Evolutionary conservation across 2,113 vertebrate species (phyloP), one percentile per base, ranked within the genome.

Genomic region (Vanacampus margaritifer): DNA sequence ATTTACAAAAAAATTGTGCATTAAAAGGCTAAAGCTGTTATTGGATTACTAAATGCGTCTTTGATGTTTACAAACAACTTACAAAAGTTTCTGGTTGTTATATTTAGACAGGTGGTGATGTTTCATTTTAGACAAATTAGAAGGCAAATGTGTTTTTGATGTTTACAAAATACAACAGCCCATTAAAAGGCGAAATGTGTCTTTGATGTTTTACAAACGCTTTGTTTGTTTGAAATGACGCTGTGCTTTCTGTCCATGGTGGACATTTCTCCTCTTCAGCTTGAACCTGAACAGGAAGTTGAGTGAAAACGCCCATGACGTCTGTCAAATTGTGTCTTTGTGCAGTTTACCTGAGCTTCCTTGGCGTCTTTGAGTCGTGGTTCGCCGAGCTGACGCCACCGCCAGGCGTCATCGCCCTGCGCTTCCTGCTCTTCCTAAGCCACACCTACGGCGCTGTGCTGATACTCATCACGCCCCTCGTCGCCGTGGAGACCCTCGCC

Each of bases 391-490:
- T 83, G 13, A 41, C 76, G 17, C 24, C 45, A 1, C 53, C 67
- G 0, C 46, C 75, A 3, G 89, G 92, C 0, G 26, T 86, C 68
- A 80, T 92, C 10, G 86, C 90, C 26, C 77, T 93, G 54, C 90
- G 89, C 61, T 91, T 89, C 81, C 80, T 92, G 67, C 82, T 92
- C 26, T 92, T 93, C 60, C 87, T 92, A 39, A 83, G 90, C 70
- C 84, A 91, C 73, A 86, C 85, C 2, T 93, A 93, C 1, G 84
- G 85, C 1, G 65, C 61, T 0, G 86, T 88, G 66, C 41, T 94
- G 65, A 74, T 92, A 41, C 75, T 94, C 53, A 86, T 64, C 36
- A 67, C 76, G 3, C 89, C 87, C 35, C 82, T 92, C 59, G 83
- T 91, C 0, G 76, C 86, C 4, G 61, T 84, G 72, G 92, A 93